Conservation (phyloP, 2,888 invertebrate genomes). For the Lacanobia wlatinum region DNA sequence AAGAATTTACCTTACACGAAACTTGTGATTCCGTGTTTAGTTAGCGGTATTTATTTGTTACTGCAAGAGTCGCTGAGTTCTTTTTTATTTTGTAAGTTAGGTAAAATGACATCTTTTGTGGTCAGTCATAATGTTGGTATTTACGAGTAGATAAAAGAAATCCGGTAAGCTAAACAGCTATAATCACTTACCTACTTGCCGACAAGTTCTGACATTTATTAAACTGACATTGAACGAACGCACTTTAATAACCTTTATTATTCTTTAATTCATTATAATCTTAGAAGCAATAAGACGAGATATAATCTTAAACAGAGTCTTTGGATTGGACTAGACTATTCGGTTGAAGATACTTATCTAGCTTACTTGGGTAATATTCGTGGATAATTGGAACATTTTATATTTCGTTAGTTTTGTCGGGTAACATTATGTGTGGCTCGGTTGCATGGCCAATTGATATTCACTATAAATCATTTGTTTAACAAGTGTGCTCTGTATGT, state of each 20-base stretch:
- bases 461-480: constrained; percentile 57
- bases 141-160: constrained; percentile 56
- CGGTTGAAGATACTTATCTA: constrained; percentile 51
- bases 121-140: constrained; percentile 59
- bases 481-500: constrained; percentile 55
- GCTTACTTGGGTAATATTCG: constrained; percentile 39
- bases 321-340: constrained; percentile 24
- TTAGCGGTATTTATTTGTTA: constrained; percentile 54
- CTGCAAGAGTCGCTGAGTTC: constrained; percentile 41
- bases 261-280: constrained; percentile 51
- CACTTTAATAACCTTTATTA: constrained; percentile 55
- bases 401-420: constrained; percentile 20
- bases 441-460: constrained; percentile 49
- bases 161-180: constrained; percentile 36
- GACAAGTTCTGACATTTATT: constrained; percentile 58
- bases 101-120: constrained; percentile 67
- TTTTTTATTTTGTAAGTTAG: constrained; percentile 58
- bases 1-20: constrained; percentile 49
- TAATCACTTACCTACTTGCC: constrained; percentile 37
- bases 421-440: constrained; percentile 11
- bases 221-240: constrained; percentile 55
- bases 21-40: constrained; percentile 35
- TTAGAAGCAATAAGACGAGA: constrained; percentile 51
- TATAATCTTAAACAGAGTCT: constrained; percentile 55
- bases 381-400: constrained; percentile 45